Conservation (phyloP, 1,140 invertebrate genomes). For the Bombus confusus region DNA sequence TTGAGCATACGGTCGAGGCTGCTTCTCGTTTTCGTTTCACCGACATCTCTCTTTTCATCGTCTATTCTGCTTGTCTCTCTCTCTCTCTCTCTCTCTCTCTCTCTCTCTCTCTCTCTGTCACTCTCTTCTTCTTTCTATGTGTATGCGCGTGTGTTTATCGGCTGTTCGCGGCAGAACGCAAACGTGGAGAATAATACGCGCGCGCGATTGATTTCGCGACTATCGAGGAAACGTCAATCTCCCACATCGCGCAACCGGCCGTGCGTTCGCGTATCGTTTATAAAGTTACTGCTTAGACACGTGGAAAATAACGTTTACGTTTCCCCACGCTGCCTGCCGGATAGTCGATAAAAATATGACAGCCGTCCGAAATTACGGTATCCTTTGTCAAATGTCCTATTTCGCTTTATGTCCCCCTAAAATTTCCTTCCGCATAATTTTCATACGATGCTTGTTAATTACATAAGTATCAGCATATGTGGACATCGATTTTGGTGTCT, state of each 20-base stretch:
- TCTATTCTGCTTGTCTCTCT: not conserved
- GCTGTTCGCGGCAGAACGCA: constrained; percentile 49
- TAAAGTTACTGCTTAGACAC: constrained; percentile 44
- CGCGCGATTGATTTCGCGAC: constrained; percentile 48
- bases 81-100: not conserved
- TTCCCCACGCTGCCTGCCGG: not conserved
- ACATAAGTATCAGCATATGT: no score
- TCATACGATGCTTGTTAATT: not conserved
- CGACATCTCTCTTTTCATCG: not conserved
- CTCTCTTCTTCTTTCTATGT: not conserved
- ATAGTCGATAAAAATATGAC: constrained; percentile 35
- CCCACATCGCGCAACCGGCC: not conserved
- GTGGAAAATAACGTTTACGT: constrained; percentile 56
- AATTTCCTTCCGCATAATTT: not conserved
- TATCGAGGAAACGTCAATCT: constrained; percentile 62
- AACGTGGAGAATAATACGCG: constrained; percentile 50
- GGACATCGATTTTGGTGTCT: no score
- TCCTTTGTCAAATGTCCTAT: constrained; percentile 1
- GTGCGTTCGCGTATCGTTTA: constrained; percentile 38
- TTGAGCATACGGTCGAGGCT: not conserved
- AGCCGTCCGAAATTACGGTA: constrained; percentile 9
- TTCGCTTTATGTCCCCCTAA: not conserved
- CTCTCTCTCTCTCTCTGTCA: no score
- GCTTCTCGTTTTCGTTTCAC: constrained; percentile 7
- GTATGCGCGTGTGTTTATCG: constrained; percentile 32